Evolutionary conservation across 64 coral and sea anemone species (phyloP).

Genomic region (Pachyseris speciosa): DNA sequence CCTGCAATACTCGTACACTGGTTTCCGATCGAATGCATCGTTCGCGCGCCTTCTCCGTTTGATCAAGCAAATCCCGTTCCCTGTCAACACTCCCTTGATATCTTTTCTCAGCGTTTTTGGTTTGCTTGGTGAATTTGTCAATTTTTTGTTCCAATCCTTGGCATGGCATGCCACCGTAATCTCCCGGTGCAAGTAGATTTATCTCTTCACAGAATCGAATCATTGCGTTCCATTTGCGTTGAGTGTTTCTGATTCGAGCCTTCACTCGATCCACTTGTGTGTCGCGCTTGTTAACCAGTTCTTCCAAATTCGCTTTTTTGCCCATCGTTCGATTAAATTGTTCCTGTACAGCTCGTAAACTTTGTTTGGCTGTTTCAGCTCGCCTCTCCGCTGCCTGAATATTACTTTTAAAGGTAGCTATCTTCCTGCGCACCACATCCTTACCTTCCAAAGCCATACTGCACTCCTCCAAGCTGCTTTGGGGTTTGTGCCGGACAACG

Average conservation of each 20-base stretch:
- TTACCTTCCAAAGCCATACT: neutral
- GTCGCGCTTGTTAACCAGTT: neutral
- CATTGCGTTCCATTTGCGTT: neutral
- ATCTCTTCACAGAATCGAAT: conserved; percentile 13
- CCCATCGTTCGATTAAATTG: neutral
- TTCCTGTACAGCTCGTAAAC: neutral
- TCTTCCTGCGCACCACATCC: neutral
- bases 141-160: neutral
- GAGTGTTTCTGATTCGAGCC: neutral
- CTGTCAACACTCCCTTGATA: neutral
- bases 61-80: neutral
- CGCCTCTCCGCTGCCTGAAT: neutral
- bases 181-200: neutral
- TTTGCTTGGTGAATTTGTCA: neutral
- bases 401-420: neutral
- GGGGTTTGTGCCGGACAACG: neutral
- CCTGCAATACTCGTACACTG: neutral
- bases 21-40: neutral
- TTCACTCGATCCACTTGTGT: neutral
- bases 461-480: neutral
- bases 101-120: neutral
- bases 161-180: neutral
- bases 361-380: neutral
- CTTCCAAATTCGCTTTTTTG: neutral
- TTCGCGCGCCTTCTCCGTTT: neutral